phyloP scores from a whole-genome alignment of 2,797 vertebrate genomes.

The Acanthiza pusilla region DNA sequence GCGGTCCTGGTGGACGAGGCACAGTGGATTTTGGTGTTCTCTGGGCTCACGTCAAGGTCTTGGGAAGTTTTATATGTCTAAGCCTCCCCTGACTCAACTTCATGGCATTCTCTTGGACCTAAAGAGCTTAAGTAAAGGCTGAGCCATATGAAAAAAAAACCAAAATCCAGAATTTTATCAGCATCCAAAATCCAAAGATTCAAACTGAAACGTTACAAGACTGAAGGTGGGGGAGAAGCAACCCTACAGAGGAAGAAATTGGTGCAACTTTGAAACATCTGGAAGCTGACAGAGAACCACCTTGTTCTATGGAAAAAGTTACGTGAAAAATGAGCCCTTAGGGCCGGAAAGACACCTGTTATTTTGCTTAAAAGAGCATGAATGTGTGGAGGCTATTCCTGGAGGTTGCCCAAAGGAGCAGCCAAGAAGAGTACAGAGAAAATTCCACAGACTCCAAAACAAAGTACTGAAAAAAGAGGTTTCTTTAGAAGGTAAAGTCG shows the following conservation, averaged over 20 bases:
- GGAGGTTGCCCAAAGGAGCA: neutral
- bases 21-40: neutral
- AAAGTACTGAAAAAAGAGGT: neutral
- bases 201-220: neutral
- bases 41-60: neutral
- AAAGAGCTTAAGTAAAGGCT: neutral
- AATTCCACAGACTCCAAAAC: neutral
- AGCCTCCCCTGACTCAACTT: neutral
- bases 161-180: neutral
- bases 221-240: neutral
- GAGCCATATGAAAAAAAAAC: neutral
- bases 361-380: neutral
- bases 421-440: neutral
- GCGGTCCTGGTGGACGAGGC: neutral
- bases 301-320: neutral
- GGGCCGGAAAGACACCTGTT: neutral
- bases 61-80: neutral
- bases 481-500: conserved; percentile 41
- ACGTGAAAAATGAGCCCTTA: neutral
- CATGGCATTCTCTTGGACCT: neutral
- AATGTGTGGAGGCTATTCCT: neutral
- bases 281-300: neutral
- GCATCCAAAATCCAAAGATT: neutral
- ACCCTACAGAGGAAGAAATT: neutral
- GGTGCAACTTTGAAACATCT: neutral